Evolutionary conservation across 2,113 vertebrate species (phyloP), one percentile per base, ranked within the genome.

Genomic region (Ochotona princeps): DNA sequence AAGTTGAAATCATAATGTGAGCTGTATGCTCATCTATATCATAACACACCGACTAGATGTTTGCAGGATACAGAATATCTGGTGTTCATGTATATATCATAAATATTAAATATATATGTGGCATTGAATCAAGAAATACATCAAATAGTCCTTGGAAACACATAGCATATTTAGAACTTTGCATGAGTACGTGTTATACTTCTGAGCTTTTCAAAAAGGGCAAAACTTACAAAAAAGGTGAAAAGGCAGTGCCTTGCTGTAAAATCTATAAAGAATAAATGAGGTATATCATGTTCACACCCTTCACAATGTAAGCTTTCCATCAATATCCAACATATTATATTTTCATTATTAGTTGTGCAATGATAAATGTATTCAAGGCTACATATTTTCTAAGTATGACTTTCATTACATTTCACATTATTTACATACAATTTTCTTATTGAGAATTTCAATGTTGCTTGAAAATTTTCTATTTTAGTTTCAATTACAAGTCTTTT

Each of bases 111-210:
- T 67, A 72, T 76, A 92, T 73, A 17, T 88, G 30, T 93, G 69
- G 17, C 79, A 87, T 30, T 15, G 8, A 93, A 51, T 95, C 49
- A 93, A 94, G 76, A 92, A 75, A 75, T 26, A 80, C 38, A 25
- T 87, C 82, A 93, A 90, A 20, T 67, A 81, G 26, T 92, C 87
- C 69, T 94, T 96, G 78, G 78, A 90, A 93, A 90, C 17, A 76
- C 30, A 60, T 70, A 86, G 67, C 28, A 73, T 54, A 87, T 30
- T 84, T 87, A 60, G 20, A 89, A 76, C 38, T 93, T 81, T 44
- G 10, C 70, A n/a, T 87, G 69, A 12, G 10, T 89, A 12, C 95
- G 47, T 54, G 51, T 91, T 73, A 93, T 86, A 44, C 38, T 44
- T 44, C 38, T 44, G 38, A 44, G 38, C 38, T 44, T 44, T 44